Conservation (phyloP, 1,140 invertebrate genomes). For the Pogonomyrmex barbatus region DNA sequence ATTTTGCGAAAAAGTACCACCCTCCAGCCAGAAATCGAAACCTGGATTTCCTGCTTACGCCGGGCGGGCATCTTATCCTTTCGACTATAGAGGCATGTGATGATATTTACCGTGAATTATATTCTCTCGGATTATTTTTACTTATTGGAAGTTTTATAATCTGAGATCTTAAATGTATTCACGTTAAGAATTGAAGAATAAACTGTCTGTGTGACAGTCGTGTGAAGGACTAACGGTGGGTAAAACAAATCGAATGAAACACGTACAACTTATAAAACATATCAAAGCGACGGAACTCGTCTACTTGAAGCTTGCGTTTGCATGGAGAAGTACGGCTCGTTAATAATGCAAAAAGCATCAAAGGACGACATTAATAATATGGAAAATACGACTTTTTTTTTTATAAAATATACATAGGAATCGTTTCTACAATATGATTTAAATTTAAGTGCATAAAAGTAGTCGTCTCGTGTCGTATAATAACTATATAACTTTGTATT, state of each 20-base stretch:
- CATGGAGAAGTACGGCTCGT: background rate
- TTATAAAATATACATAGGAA: background rate
- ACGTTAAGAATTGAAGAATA: background rate
- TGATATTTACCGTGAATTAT: background rate
- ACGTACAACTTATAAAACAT: constrained; percentile 26
- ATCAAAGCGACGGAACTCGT: constrained; percentile 29
- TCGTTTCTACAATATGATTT: background rate
- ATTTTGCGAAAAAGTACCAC: too few relatives aligned
- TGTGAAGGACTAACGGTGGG: constrained; percentile 1
- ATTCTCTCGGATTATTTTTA: background rate
- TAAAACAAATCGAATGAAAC: constrained; percentile 30
- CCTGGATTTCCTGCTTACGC: too few relatives aligned
- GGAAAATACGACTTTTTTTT: background rate
- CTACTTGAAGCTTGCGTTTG: constrained; percentile 17
- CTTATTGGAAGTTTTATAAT: background rate
- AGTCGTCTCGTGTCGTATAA: background rate
- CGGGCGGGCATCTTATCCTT: too few relatives aligned
- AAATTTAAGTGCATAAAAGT: background rate
- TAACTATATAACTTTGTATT: background rate
- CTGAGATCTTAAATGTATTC: background rate
- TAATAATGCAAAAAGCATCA: constrained; percentile 30
- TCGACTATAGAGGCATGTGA: too few relatives aligned
- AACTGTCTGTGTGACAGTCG: background rate
- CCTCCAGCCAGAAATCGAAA: too few relatives aligned
- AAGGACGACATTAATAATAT: constrained; percentile 1